Base-by-base conservation (phyloP, 2,113 vertebrate species). In the Cottus gobio region DNA sequence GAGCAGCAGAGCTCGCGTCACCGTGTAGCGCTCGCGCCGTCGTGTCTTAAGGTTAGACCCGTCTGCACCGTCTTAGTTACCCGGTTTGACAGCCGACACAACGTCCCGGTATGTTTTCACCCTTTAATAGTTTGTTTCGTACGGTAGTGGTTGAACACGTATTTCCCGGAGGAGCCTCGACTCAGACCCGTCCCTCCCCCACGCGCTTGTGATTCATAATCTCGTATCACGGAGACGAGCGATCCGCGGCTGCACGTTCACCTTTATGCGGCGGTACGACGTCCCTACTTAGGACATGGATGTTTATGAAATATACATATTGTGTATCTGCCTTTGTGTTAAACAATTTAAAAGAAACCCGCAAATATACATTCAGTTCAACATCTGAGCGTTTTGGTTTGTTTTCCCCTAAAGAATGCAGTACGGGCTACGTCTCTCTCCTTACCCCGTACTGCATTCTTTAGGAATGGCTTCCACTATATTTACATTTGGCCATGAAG, bases 121-220 rank as follows among this genome's bases (percentile, higher is more conserved):
- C 9, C 7, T 5, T 3, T 2, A 2, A 11, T 3, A 2, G 13
- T 20, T 26, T 2, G 10, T 44, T 13, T 2, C 5, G 24, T 54
- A 24, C 5, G 11, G n/a, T 34, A 5, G 12, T 42, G 5, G 0
- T 11, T 18, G 7, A 18, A 22, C 20, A 20, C 24, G 1, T 0
- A 8, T n/a, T 31, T 74, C 4, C 2, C 26, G 16, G 16, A 9
- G 0, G 42, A 28, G 13, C 13, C 5, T 34, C 2, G 0, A 1
- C 4, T 12, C n/a, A 39, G 52, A 71, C 6, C 0, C 37, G 1
- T 16, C 71, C 89, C 77, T 69, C 83, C 87, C 85, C 82, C 87
- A 72, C 85, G 30, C 28, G 28, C 57, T 4, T 9, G 31, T 67
- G 60, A 68, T 54, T 52, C 71, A 73, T 20, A 20, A 12, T 16